Evolutionary conservation across 1,140 invertebrate genomes (phyloP).

Genomic region (Drosophila kanapiae): DNA sequence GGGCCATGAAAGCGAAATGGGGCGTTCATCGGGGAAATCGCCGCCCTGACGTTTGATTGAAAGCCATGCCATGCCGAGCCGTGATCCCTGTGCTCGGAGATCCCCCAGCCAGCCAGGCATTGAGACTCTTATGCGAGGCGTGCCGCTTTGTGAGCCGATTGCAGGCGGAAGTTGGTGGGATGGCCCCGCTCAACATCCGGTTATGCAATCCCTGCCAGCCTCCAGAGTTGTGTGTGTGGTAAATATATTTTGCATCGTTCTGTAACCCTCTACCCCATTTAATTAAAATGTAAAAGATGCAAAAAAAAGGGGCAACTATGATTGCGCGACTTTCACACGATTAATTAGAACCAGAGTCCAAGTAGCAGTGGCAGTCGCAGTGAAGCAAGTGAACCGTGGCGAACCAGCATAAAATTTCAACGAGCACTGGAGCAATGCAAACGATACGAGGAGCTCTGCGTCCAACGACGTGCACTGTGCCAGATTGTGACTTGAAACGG

Average conservation of each 20-base stretch:
- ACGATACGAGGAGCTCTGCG: conserved; percentile 28
- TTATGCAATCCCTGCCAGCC: conserved; percentile 12
- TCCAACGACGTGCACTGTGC: background rate
- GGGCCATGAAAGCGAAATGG: conserved; percentile 65
- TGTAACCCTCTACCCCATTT: conserved; percentile 20
- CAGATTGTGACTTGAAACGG: conserved; percentile 27
- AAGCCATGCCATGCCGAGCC: conserved; percentile 1
- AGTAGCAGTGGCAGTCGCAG: conserved; percentile 1
- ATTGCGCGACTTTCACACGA: conserved; percentile 62
- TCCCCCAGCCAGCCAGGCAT: conserved; percentile 36
- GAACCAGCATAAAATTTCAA: conserved; percentile 53
- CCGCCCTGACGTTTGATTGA: conserved; percentile 56
- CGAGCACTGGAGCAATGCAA: conserved; percentile 42
- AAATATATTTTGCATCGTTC: conserved; percentile 44
- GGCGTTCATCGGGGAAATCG: conserved; percentile 40
- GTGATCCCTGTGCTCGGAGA: conserved; percentile 6
- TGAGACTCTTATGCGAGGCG: conserved; percentile 39
- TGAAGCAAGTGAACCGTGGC: conserved; percentile 53
- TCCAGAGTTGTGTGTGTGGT: background rate
- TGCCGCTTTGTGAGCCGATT: conserved; percentile 58
- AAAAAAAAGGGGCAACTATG: conserved; percentile 25
- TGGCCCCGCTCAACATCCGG: conserved; percentile 58
- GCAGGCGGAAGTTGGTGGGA: conserved; percentile 63
- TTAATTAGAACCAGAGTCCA: conserved; percentile 57
- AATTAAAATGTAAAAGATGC: conserved; percentile 63